These are phyloP conservation scores for Pipistrellus pygmaeus DNA, from an alignment of 2,797 vertebrate genomes.

Conservation along the genomic window DNA sequence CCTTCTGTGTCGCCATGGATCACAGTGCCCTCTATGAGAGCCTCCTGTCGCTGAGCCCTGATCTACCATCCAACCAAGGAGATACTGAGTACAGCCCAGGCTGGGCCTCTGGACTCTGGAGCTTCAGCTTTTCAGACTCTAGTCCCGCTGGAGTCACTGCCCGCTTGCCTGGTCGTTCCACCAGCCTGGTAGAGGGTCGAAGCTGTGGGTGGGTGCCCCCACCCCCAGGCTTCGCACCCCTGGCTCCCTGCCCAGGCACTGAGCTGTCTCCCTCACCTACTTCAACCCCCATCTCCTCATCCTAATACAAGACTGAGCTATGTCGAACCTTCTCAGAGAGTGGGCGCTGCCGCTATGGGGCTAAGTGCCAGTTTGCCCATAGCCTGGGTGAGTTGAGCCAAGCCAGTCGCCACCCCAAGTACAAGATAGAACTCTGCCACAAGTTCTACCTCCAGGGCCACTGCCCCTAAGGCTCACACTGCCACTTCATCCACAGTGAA, in stretches of 20 bases:
- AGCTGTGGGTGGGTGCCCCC: conserved; percentile 84
- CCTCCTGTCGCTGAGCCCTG: conserved; percentile 68
- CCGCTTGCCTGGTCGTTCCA: conserved; percentile 91
- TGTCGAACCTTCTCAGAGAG: conserved; percentile 95
- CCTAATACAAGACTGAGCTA: conserved; percentile 96
- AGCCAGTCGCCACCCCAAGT: conserved; percentile 94
- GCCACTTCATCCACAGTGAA: conserved; percentile 94
- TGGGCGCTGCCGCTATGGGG: conserved; percentile 94
- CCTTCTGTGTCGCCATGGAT: too few relatives aligned
- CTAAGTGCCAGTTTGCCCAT: conserved; percentile 96
- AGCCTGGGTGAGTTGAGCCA: conserved; percentile 92
- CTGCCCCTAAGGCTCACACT: conserved; percentile 94
- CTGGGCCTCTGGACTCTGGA: conserved; percentile 85
- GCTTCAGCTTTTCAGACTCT: conserved; percentile 73
- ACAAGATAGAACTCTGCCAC: conserved; percentile 95
- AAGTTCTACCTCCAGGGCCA: conserved; percentile 96
- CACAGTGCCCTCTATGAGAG: conserved; percentile 41
- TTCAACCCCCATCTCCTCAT: too few relatives aligned
- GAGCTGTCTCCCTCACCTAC: conserved; percentile 90
- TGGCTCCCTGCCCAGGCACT: conserved; percentile 89
- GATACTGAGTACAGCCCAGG: conserved; percentile 84
- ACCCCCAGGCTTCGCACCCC: conserved; percentile 79
- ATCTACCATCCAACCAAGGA: conserved; percentile 54
- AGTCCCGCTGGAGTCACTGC: conserved; percentile 65
- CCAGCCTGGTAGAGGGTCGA: conserved; percentile 93